Evolutionary conservation across 2,888 invertebrate species (phyloP).

Genomic region (Syrphus vitripennis): DNA sequence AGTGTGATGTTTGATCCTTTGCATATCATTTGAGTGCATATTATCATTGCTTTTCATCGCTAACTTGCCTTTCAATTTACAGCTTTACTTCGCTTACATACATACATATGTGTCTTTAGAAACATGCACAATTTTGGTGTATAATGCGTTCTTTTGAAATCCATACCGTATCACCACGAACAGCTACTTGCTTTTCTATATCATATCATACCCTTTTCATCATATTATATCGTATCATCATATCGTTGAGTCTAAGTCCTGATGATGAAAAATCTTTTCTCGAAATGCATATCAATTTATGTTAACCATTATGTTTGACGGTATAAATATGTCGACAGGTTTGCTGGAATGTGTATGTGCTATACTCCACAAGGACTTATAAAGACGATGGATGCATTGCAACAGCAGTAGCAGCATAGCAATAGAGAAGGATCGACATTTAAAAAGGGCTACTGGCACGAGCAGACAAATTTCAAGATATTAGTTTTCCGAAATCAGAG

Average conservation of each 20-base stretch:
- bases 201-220: constrained; percentile 25
- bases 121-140: constrained; percentile 13
- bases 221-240: neutral
- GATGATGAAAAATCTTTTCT: constrained; percentile 40
- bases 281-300: constrained; percentile 46
- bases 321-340: constrained; percentile 18
- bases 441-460: neutral
- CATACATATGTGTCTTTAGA: neutral
- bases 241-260: neutral
- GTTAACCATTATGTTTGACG: constrained; percentile 32
- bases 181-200: neutral
- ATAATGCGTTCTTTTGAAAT: neutral
- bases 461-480: no score
- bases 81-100: neutral
- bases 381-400: neutral
- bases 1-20: constrained; percentile 48
- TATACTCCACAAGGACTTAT: neutral
- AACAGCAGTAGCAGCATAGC: neutral
- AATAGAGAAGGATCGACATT: neutral
- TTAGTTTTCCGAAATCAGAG: no score
- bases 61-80: constrained; percentile 21
- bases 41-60: constrained; percentile 47
- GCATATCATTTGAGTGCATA: constrained; percentile 32
- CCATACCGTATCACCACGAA: neutral
- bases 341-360: neutral